These are phyloP conservation scores for Melozone crissalis DNA, from an alignment of 2,113 vertebrate genomes.

Conservation along the genomic window DNA sequence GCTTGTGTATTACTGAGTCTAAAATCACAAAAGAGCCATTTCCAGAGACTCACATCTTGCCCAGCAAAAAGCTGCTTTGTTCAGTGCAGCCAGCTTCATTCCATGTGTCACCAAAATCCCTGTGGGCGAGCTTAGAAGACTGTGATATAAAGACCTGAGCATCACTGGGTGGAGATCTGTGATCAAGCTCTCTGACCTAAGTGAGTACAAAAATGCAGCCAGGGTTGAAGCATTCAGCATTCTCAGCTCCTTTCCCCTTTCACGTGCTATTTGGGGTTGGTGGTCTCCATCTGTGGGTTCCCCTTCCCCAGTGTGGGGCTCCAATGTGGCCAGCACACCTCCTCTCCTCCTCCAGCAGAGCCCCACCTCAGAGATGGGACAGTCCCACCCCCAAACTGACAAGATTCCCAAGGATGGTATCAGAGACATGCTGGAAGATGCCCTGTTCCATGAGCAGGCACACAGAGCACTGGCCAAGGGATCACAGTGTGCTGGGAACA, in stretches of 20 bases:
- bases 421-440: neutral
- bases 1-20: neutral
- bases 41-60: neutral
- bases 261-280: neutral
- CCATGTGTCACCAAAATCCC: neutral
- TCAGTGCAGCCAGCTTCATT: neutral
- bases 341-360: neutral
- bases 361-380: neutral
- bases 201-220: neutral
- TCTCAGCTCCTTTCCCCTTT: neutral
- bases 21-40: neutral
- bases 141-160: neutral
- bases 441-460: neutral
- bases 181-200: neutral
- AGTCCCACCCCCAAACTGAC: neutral
- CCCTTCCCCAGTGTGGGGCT: neutral
- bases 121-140: neutral
- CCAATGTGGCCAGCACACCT: neutral
- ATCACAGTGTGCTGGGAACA: rapidly evolving
- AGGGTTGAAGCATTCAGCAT: neutral
- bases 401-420: neutral
- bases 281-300: neutral
- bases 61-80: neutral
- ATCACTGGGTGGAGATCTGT: neutral
- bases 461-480: rapidly evolving